phyloP scores from a whole-genome alignment of 2,888 invertebrate genomes.

The Brachylomia viminalis region DNA sequence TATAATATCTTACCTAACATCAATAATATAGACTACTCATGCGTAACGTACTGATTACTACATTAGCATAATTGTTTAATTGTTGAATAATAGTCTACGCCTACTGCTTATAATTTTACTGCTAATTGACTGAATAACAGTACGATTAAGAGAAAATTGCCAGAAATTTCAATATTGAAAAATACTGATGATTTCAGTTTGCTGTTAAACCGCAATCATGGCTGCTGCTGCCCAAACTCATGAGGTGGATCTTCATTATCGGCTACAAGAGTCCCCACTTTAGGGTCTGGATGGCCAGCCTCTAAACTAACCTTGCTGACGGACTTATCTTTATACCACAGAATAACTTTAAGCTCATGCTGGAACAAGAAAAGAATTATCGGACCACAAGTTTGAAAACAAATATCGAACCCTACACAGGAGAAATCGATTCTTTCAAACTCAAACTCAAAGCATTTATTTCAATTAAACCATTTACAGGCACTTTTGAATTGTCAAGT shows the following conservation, averaged over 20 bases:
- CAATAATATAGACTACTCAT: conserved; percentile 19
- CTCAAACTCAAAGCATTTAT: no score
- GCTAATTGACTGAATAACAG: no score
- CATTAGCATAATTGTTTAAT: conserved; percentile 6
- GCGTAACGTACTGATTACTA: conserved; percentile 13
- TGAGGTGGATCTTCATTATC: background rate
- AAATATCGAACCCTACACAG: no score
- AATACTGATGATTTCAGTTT: background rate
- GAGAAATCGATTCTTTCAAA: background rate
- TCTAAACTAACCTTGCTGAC: no score
- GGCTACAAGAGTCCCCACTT: background rate
- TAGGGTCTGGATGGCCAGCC: no score
- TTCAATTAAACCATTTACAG: no score
- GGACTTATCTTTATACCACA: background rate
- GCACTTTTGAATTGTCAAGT: no score
- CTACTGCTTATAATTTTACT: no score
- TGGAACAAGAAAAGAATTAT: no score
- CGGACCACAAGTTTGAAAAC: background rate
- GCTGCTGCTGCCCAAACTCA: background rate
- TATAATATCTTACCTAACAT: conserved; percentile 40
- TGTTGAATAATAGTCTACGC: background rate
- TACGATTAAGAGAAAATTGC: no score
- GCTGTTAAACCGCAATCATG: background rate
- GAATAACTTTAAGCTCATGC: background rate
- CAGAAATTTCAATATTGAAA: no score